phyloP scores from a whole-genome alignment of 2,888 invertebrate genomes.

The Plebejus anna region DNA sequence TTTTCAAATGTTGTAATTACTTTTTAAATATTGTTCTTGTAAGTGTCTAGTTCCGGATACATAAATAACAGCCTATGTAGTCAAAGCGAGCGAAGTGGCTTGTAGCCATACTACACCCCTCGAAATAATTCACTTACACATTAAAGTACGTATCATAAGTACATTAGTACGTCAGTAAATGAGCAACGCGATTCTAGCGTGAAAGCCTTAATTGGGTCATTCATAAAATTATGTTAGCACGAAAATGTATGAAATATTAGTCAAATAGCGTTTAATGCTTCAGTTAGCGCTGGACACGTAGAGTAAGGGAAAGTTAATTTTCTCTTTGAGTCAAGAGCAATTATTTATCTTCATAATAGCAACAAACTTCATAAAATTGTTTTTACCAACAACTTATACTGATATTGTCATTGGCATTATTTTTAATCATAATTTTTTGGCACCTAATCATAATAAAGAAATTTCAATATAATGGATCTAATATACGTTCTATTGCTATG shows the following conservation, averaged over 20 bases:
- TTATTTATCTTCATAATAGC: too few species aligned
- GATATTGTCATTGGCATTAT: not conserved
- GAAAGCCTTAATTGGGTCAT: slow-evolving; percentile 17
- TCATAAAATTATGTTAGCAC: slow-evolving; percentile 8
- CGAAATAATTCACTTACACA: slow-evolving; percentile 6
- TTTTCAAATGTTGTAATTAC: too few species aligned
- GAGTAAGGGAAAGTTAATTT: not conserved
- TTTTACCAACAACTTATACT: not conserved
- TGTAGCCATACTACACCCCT: not conserved
- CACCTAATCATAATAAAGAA: not conserved
- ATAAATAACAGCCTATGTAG: too few species aligned
- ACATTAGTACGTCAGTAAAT: slow-evolving; percentile 14
- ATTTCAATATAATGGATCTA: not conserved
- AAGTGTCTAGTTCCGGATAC: too few species aligned
- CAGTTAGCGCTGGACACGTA: not conserved
- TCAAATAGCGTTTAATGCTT: not conserved
- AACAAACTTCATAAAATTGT: too few species aligned
- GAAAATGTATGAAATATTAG: not conserved
- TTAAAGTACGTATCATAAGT: slow-evolving; percentile 12
- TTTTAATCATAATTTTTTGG: not conserved
- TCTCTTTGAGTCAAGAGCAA: too few species aligned
- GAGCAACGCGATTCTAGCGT: slow-evolving; percentile 7
- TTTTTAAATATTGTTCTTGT: too few species aligned
- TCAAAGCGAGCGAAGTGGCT: not conserved
- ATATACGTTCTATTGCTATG: too few species aligned